Evolutionary conservation across 2,797 vertebrate species (phyloP).

Genomic region (Enteromius viviparus): DNA sequence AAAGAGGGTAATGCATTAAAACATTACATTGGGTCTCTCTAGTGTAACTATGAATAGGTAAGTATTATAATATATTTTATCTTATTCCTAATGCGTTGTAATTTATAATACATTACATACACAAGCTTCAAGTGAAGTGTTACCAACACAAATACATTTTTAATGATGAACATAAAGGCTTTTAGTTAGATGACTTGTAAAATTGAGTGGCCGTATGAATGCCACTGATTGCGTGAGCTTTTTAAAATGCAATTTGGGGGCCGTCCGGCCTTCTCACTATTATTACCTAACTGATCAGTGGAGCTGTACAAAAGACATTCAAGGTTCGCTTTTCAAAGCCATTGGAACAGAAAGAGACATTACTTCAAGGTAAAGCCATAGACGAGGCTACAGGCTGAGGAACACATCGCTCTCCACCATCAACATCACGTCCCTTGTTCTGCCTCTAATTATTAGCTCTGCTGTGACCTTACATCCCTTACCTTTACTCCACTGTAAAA

Average conservation of each 20-base stretch:
- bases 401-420: constrained; percentile 26
- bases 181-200: constrained; percentile 63
- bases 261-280: constrained; percentile 41
- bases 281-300: constrained; percentile 67
- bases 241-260: constrained; percentile 59
- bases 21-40: not conserved
- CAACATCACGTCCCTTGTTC: constrained; percentile 19
- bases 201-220: constrained; percentile 58
- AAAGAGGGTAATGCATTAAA: constrained; percentile 28
- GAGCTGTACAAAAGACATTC: constrained; percentile 64
- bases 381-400: constrained; percentile 53
- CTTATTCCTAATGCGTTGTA: not conserved
- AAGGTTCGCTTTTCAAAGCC: constrained; percentile 61
- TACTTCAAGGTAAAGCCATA: constrained; percentile 21
- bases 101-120: constrained; percentile 10
- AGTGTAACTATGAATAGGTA: constrained; percentile 17
- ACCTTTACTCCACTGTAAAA: constrained; percentile 51
- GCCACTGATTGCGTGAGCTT: constrained; percentile 54
- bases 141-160: constrained; percentile 48
- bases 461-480: constrained; percentile 58
- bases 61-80: constrained; percentile 3
- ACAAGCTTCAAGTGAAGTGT: constrained; percentile 9
- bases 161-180: constrained; percentile 46
- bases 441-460: constrained; percentile 56
- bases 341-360: constrained; percentile 52